A percentile compares a stretch with the other conserved stretches of the same genome.
Evolutionary conservation across 1,140 invertebrate genomes (phyloP).

Genomic region (Sinonovacula constricta): DNA sequence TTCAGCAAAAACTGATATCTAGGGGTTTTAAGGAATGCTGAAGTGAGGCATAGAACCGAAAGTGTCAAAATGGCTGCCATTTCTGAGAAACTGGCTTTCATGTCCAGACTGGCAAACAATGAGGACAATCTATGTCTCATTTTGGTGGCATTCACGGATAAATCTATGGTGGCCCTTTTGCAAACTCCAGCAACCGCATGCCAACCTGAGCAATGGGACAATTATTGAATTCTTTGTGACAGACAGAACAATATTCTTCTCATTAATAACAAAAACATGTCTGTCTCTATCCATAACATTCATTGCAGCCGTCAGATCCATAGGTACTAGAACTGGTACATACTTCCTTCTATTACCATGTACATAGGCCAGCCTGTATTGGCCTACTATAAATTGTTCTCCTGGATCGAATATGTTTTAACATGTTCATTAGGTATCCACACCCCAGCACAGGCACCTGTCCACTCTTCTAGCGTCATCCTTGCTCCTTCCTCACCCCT

Average conservation of each 20-base stretch:
- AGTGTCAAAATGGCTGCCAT: too few species aligned
- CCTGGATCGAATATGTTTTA: constrained; percentile 50
- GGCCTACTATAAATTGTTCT: constrained; percentile 51
- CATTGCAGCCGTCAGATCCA: constrained; percentile 28
- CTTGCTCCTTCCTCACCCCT: constrained; percentile 47
- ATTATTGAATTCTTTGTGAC: constrained; percentile 40
- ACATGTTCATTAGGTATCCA: constrained; percentile 36
- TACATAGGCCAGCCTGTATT: constrained; percentile 43
- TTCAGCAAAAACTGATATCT: too few species aligned
- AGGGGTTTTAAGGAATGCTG: too few species aligned
- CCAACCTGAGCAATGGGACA: constrained; percentile 45
- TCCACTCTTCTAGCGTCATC: constrained; percentile 34
- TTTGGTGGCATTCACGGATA: constrained; percentile 47
- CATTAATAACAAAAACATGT: constrained; percentile 26
- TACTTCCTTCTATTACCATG: constrained; percentile 48
- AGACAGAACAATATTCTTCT: constrained; percentile 48
- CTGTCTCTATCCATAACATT: constrained; percentile 46
- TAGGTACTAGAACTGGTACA: constrained; percentile 50
- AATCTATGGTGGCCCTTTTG: constrained; percentile 10
- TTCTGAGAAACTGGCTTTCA: constrained; percentile 30
- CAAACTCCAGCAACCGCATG: constrained; percentile 48
- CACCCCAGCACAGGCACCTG: constrained; percentile 30
- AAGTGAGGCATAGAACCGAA: too few species aligned
- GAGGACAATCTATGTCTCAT: constrained; percentile 49
- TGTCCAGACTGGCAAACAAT: constrained; percentile 45